Conservation (phyloP, 2,888 invertebrate genomes). For the Micoletzkya japonica region DNA sequence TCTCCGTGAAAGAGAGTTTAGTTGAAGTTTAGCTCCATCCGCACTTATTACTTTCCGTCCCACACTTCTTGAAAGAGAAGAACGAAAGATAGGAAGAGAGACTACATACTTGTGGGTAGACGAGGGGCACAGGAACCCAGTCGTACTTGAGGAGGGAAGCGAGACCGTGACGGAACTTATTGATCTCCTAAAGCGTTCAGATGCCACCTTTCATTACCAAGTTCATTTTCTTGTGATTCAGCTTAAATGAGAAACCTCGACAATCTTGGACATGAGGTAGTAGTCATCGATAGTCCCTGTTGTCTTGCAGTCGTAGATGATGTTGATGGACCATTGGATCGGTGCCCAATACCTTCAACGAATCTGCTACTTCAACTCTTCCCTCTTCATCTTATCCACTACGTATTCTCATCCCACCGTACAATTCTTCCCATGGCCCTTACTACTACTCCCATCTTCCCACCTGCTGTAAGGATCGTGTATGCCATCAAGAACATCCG, state of each 20-base stretch:
- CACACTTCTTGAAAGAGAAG: too few relatives aligned
- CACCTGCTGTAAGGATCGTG: constrained; percentile 52
- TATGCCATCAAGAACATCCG: constrained; percentile 49
- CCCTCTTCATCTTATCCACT: neutral
- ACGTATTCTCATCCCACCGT: neutral
- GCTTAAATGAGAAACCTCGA: constrained; percentile 33
- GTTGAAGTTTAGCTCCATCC: neutral
- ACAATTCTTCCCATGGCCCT: too few relatives aligned
- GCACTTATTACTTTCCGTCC: too few relatives aligned
- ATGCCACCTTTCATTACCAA: neutral
- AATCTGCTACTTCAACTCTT: neutral
- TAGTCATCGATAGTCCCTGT: constrained; percentile 46
- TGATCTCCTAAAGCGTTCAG: constrained; percentile 36
- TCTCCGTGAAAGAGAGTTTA: neutral
- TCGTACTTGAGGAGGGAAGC: constrained; percentile 50
- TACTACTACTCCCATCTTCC: too few relatives aligned
- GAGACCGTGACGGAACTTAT: constrained; percentile 49
- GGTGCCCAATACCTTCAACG: constrained; percentile 53
- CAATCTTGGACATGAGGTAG: constrained; percentile 53
- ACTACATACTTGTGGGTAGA: constrained; percentile 39
- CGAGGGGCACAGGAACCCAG: constrained; percentile 51
- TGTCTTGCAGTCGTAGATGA: constrained; percentile 46
- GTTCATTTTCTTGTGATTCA: neutral
- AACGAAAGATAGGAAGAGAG: neutral
- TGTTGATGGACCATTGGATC: constrained; percentile 46